phyloP scores from a whole-genome alignment of 2,888 invertebrate species.

The Cetonia aurata region DNA sequence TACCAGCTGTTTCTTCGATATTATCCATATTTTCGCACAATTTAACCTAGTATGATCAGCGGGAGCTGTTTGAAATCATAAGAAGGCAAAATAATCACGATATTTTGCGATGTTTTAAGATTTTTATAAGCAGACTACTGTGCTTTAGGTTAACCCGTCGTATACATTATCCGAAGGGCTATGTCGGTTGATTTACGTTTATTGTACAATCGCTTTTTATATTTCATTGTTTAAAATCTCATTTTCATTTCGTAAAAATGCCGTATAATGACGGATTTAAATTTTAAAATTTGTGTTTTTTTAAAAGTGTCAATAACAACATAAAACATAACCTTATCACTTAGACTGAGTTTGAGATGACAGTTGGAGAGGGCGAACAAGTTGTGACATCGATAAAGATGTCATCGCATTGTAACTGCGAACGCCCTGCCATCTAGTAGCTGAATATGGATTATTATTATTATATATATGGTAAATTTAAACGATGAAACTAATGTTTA shows the following conservation, averaged over 20 bases:
- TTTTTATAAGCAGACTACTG: slow-evolving; percentile 28
- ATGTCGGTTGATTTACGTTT: neutral
- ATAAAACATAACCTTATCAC: slow-evolving; percentile 36
- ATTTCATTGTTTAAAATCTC: neutral
- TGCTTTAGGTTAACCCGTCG: slow-evolving; percentile 43
- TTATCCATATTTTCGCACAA: slow-evolving; percentile 42
- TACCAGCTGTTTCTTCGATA: slow-evolving; percentile 35
- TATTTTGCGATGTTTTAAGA: slow-evolving; percentile 42
- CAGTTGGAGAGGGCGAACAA: no score
- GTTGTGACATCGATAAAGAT: no score
- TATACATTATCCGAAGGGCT: neutral
- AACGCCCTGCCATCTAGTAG: no score
- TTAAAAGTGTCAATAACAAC: slow-evolving; percentile 39
- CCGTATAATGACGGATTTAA: neutral
- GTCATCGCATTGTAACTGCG: no score
- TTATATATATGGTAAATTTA: no score
- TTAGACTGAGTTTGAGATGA: no score
- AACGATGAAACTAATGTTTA: no score
- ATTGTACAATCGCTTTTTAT: neutral
- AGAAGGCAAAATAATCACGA: slow-evolving; percentile 32
- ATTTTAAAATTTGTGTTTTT: slow-evolving; percentile 17
- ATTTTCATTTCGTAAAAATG: slow-evolving; percentile 1
- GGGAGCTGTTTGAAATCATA: slow-evolving; percentile 26
- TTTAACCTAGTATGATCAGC: slow-evolving; percentile 38
- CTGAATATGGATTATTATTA: no score